A percentile compares a stretch with the other conserved stretches of the same genome.
Conservation (phyloP, 2,113 vertebrate species). For the Apodemus sylvaticus region DNA sequence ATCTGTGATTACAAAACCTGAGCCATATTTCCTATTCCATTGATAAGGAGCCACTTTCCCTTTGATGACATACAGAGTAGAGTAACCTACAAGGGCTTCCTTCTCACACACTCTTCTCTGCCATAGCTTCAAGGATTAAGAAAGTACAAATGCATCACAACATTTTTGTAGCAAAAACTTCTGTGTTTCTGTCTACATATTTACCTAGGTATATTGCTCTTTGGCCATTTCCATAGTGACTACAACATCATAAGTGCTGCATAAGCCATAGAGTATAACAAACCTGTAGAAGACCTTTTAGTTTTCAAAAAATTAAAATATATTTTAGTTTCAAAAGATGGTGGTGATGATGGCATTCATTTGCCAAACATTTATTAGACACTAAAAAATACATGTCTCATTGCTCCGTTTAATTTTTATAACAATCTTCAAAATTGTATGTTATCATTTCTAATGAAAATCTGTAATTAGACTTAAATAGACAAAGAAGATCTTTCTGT, state of each 20-base stretch:
- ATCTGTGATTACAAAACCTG: background rate
- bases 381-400: background rate
- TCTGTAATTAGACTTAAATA: background rate
- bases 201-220: background rate
- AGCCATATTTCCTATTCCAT: background rate
- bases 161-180: background rate
- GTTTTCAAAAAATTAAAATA: background rate
- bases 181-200: background rate
- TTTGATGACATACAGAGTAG: background rate
- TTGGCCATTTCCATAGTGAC: background rate
- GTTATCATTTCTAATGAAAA: background rate
- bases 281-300: background rate
- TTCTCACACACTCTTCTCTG: constrained; percentile 18
- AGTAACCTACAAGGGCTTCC: background rate
- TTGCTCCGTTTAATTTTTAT: background rate
- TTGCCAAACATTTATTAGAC: background rate
- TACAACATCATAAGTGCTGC: background rate
- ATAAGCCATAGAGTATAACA: background rate
- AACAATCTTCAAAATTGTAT: background rate
- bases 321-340: background rate
- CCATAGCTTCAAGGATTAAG: background rate
- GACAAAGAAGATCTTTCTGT: background rate
- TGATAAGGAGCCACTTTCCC: background rate
- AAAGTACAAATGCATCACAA: background rate
- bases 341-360: background rate